Conservation (phyloP, 2,113 vertebrate species). For the Platysternon megacephalum region DNA sequence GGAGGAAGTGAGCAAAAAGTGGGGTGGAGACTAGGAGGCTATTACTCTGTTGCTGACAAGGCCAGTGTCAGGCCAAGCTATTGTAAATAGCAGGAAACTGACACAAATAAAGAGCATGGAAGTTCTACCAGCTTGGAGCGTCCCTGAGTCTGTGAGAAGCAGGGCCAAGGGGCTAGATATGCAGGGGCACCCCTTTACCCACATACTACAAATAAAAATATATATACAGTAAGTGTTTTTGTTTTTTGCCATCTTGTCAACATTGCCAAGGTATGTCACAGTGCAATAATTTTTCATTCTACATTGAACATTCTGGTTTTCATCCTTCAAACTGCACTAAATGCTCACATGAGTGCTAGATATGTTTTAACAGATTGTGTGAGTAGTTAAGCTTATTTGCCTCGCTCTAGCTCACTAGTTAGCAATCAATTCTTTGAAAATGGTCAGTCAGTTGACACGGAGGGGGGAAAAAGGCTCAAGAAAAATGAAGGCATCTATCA, state of each 20-base stretch:
- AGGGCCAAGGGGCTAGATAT: too few species aligned
- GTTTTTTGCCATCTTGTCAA: conserved; percentile 43
- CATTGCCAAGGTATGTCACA: neutral
- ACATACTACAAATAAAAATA: neutral
- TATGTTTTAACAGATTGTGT: neutral
- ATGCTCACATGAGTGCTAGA: conserved; percentile 30
- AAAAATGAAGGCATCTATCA: neutral
- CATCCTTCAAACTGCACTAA: conserved; percentile 47
- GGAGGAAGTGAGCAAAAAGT: too few species aligned
- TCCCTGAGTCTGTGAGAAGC: too few species aligned
- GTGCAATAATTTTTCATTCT: conserved; percentile 19
- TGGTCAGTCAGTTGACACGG: neutral
- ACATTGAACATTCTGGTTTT: conserved; percentile 4
- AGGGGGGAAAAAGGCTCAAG: neutral
- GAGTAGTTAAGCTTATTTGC: conserved; percentile 12
- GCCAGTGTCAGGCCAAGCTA: too few species aligned
- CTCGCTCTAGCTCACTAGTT: conserved; percentile 9
- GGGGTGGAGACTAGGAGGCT: too few species aligned
- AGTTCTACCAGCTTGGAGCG: too few species aligned
- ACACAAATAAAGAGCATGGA: too few species aligned
- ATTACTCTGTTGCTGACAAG: too few species aligned
- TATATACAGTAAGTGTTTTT: neutral
- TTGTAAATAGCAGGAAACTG: too few species aligned
- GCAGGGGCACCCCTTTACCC: too few species aligned
- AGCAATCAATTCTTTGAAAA: conserved; percentile 33